A percentile compares a stretch with the other conserved stretches of the same genome.
These are phyloP conservation scores for Centrocercus urophasianus DNA, from an alignment of 2,113 vertebrate species.

Conservation along the genomic window DNA sequence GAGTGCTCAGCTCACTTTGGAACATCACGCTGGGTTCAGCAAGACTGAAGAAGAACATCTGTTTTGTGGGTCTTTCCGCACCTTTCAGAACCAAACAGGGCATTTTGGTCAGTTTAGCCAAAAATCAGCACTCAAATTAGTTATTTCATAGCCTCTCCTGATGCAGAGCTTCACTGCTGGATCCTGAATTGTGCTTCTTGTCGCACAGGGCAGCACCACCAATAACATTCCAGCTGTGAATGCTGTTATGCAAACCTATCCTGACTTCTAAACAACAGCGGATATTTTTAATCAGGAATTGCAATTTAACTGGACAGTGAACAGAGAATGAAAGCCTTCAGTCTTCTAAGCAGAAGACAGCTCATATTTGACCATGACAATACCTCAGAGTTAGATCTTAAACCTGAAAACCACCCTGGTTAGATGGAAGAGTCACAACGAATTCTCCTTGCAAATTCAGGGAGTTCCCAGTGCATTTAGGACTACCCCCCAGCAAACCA, in stretches of 20 bases:
- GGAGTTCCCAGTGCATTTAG: neutral
- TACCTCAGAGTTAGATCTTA: neutral
- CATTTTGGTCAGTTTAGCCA: neutral
- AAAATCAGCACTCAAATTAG: neutral
- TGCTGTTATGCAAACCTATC: neutral
- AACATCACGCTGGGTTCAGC: neutral
- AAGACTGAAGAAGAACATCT: neutral
- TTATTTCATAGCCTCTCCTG: neutral
- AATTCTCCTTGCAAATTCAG: neutral
- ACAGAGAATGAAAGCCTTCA: neutral
- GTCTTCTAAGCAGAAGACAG: neutral
- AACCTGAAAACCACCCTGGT: neutral
- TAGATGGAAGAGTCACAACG: neutral
- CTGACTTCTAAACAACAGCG: neutral
- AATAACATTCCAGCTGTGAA: neutral
- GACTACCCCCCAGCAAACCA: neutral
- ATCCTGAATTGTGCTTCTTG: neutral
- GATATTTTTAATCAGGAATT: conserved; percentile 25
- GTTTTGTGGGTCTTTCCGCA: neutral
- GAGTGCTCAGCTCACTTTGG: neutral
- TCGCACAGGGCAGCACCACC: neutral
- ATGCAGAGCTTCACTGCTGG: neutral
- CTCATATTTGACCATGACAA: neutral
- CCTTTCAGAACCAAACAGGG: neutral
- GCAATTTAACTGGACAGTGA: neutral